These are phyloP conservation scores for Anguilla megastoma DNA, from an alignment of 2,797 vertebrate species.

Conservation along the genomic window DNA sequence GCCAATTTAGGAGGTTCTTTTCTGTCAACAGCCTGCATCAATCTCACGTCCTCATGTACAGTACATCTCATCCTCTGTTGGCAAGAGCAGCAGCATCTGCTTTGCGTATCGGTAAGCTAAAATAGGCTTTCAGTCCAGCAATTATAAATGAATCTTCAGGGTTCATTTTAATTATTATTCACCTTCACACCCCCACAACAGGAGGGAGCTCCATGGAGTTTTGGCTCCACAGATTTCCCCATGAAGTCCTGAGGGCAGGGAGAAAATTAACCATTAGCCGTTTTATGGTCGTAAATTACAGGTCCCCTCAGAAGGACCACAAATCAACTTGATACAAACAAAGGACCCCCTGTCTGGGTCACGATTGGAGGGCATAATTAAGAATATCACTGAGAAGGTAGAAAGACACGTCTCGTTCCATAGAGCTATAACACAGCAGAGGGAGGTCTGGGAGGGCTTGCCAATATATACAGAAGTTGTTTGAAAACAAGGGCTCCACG, in stretches of 20 bases:
- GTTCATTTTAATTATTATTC: background rate
- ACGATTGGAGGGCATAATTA: conserved; percentile 28
- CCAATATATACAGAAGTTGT: background rate
- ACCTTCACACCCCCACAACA: conserved; percentile 2
- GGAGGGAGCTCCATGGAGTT: conserved; percentile 27
- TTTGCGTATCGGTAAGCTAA: background rate
- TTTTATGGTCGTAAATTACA: conserved; percentile 40
- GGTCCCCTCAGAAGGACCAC: conserved; percentile 27
- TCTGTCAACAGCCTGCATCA: background rate
- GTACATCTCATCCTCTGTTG: no score
- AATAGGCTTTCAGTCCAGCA: background rate
- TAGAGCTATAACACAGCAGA: background rate
- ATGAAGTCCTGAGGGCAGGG: conserved; percentile 59
- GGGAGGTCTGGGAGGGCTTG: background rate
- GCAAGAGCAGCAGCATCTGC: background rate
- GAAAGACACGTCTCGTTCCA: conserved; percentile 35
- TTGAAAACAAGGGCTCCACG: background rate
- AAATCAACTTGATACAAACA: conserved; percentile 51
- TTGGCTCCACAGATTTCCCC: conserved; percentile 54
- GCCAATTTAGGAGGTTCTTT: background rate
- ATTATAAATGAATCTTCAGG: background rate
- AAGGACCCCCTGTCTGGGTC: conserved; percentile 45
- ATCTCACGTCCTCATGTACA: background rate
- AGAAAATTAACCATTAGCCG: conserved; percentile 53
- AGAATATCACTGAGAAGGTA: conserved; percentile 29